Evolutionary conservation across 2,888 invertebrate species (phyloP), one percentile per base, ranked within the genome.

Genomic region (Vesta saturnalis): DNA sequence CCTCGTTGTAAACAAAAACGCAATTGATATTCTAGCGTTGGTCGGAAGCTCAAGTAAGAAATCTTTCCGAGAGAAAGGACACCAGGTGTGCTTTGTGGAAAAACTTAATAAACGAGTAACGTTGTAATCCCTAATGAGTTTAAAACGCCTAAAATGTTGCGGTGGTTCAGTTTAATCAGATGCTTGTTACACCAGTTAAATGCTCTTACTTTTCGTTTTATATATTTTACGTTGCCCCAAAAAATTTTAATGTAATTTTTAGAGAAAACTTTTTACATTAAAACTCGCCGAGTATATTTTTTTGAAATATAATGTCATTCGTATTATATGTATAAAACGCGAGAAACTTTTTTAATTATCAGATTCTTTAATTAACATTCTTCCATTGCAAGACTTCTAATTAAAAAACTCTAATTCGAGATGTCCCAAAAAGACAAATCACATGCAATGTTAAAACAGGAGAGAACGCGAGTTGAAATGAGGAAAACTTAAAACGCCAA

Each of bases 81-180:
- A 72, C 64, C 79, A 79, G 79, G 78, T 79, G 78, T 73, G 74
- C 73, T 72, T 67, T 65, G 69, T 66, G 65, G 74, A 76, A 79
- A 77, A 79, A 79, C 74, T 78, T 78, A 79, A 79, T 79, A 78
- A 77, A 76, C 74, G 71, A 64, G 60, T 71, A 59, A 61, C 69
- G 71, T 72, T 65, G 65, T 46, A 61, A 46, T 55, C 70, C 57
- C 58, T 72, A 78, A 77, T 73, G 76, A 75, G 69, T 78, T 74
- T 76, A 71, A 70, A 76, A 70, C 75, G 72, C 69, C 73, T 73
- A 65, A 75, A 78, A 77, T 73, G 73, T 72, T 6, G 12, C 12
- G 39, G 73, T 76, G 74, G 72, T 74, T 73, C 72, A 72, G 74
- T 76, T 77, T 78, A 79, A 80, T 80, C 78, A 77, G 79, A 77